A percentile compares a stretch with the other conserved stretches of the same genome.
phyloP scores from a whole-genome alignment of 2,113 vertebrate species.

The Sturnira hondurensis region DNA sequence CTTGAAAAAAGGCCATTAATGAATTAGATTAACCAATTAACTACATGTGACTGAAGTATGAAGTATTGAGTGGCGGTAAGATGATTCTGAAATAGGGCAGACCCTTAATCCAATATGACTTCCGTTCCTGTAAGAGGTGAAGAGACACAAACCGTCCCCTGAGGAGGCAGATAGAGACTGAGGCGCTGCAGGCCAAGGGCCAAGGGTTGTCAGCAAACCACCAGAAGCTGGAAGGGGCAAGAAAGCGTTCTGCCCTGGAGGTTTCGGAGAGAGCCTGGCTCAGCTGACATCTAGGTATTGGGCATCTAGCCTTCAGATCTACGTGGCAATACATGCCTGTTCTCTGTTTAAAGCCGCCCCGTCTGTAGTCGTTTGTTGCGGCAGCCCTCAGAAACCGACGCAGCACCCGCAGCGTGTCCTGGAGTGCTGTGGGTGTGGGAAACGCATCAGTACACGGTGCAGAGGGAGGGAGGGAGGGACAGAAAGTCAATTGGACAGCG shows the following conservation, averaged over 20 bases:
- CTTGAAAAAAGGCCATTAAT: not conserved
- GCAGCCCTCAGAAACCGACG: not conserved
- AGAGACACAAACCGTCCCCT: not conserved
- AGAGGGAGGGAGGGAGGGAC: not conserved
- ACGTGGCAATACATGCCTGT: not conserved
- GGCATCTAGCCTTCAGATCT: not conserved
- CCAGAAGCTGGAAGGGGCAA: too few relatives aligned
- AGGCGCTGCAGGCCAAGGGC: not conserved
- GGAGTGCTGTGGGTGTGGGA: not conserved
- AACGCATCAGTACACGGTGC: not conserved
- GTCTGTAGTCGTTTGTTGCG: not conserved
- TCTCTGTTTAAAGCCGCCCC: not conserved
- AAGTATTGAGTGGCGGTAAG: not conserved
- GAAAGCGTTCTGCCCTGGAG: not conserved
- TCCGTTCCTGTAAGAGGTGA: not conserved
- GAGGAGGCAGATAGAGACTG: not conserved
- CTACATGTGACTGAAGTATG: not conserved
- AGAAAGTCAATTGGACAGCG: not conserved
- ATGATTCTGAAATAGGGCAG: not conserved
- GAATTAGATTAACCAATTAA: not conserved
- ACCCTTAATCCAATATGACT: not conserved
- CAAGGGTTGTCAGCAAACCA: not conserved
- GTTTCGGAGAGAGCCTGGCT: not conserved
- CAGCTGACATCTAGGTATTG: not conserved
- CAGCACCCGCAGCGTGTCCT: not conserved